phyloP scores from a whole-genome alignment of 2,797 vertebrate species.

The Vireo griseus region DNA sequence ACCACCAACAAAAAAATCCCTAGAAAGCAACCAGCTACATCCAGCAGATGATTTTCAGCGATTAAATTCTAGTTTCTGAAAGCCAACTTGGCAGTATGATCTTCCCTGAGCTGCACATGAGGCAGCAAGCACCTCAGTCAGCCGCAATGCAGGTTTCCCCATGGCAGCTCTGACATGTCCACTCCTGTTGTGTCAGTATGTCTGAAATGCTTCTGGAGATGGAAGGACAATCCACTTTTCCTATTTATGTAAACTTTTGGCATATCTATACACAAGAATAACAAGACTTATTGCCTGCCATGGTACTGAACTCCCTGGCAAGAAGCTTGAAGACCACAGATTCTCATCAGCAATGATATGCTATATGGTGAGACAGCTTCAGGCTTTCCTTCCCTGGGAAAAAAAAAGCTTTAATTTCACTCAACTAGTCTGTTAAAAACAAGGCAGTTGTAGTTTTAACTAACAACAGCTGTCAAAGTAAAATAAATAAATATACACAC shows the following conservation, averaged over 20 bases:
- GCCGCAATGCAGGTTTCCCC: neutral
- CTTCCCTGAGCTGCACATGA: neutral
- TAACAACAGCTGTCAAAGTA: neutral
- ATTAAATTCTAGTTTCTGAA: neutral
- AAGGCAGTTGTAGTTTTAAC: neutral
- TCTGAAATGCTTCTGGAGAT: neutral
- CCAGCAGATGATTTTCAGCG: neutral
- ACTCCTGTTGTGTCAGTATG: neutral
- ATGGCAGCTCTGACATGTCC: accelerated
- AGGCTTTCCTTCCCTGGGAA: neutral
- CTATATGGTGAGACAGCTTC: neutral
- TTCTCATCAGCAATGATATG: neutral
- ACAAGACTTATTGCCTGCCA: neutral
- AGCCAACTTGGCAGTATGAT: neutral
- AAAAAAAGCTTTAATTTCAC: neutral
- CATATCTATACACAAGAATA: neutral
- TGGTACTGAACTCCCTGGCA: neutral
- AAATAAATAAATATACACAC: neutral
- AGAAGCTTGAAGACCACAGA: neutral
- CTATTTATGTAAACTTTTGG: neutral
- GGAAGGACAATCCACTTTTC: neutral
- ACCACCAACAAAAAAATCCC: neutral
- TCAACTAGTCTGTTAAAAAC: neutral
- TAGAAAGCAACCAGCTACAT: neutral
- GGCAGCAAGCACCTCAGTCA: neutral